A percentile compares a stretch with the other conserved stretches of the same genome.
These are phyloP conservation scores for Drosophila willistoni DNA, from an alignment of 1,140 invertebrate genomes.

Conservation along the genomic window DNA sequence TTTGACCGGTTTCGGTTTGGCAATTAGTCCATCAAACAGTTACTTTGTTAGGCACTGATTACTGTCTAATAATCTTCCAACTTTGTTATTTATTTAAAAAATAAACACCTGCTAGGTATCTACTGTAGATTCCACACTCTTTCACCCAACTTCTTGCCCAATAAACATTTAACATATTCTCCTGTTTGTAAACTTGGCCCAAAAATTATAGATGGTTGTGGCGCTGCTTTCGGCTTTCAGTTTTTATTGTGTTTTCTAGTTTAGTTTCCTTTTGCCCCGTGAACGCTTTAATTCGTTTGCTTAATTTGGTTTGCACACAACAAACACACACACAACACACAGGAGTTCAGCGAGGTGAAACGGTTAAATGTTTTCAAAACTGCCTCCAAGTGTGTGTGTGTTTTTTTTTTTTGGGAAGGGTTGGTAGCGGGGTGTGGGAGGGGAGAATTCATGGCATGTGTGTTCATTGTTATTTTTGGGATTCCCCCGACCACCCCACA, in stretches of 20 bases:
- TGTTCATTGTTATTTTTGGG: slow-evolving; percentile 57
- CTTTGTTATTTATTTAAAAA: too few relatives aligned
- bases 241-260: slow-evolving; percentile 11
- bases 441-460: slow-evolving; percentile 34
- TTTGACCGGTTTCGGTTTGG: too few relatives aligned
- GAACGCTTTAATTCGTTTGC: slow-evolving; percentile 56
- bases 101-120: background rate
- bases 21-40: too few relatives aligned
- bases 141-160: background rate
- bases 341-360: slow-evolving; percentile 60
- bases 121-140: too few relatives aligned
- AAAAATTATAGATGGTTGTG: slow-evolving; percentile 35
- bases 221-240: slow-evolving; percentile 19
- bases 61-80: too few relatives aligned
- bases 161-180: background rate
- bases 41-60: too few relatives aligned
- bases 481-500: slow-evolving; percentile 31
- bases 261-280: slow-evolving; percentile 12
- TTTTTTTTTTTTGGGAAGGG: slow-evolving; percentile 33
- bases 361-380: slow-evolving; percentile 64
- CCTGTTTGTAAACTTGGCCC: slow-evolving; percentile 40
- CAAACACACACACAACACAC: slow-evolving; percentile 18
- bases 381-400: slow-evolving; percentile 35
- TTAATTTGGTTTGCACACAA: slow-evolving; percentile 48
- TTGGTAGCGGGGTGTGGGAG: background rate